Evolutionary conservation across 2,113 vertebrate species (phyloP).

Genomic region (Henicopernis longicauda): DNA sequence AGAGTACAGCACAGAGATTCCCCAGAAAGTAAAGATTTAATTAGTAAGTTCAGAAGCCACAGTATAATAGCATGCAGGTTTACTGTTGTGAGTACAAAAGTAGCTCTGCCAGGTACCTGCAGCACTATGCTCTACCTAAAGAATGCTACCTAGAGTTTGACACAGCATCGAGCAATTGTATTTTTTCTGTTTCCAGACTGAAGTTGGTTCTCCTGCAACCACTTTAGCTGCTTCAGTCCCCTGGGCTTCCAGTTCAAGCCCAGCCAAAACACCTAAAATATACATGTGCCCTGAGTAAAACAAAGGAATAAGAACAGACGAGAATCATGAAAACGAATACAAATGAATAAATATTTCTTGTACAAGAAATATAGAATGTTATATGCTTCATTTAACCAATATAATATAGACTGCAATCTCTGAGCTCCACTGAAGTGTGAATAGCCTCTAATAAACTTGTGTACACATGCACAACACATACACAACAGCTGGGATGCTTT

Average conservation of each 20-base stretch:
- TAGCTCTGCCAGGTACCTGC: neutral
- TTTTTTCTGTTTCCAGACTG: neutral
- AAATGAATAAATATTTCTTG: constrained; percentile 33
- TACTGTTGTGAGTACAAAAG: neutral
- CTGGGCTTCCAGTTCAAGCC: neutral
- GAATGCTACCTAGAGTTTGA: neutral
- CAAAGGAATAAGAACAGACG: neutral
- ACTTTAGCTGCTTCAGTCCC: neutral
- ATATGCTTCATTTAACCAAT: constrained; percentile 46
- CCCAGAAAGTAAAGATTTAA: neutral
- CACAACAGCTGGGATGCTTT: constrained; percentile 51
- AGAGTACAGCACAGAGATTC: neutral
- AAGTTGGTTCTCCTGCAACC: neutral
- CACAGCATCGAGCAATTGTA: neutral
- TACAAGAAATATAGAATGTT: constrained; percentile 30
- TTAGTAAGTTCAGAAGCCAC: neutral
- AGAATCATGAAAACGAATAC: constrained; percentile 16
- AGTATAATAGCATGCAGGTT: neutral
- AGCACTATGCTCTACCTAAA: neutral
- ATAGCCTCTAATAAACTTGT: constrained; percentile 50
- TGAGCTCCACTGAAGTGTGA: constrained; percentile 41
- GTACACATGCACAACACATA: constrained; percentile 55
- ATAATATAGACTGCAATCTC: constrained; percentile 38
- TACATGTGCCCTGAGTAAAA: neutral
- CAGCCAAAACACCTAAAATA: neutral